Conservation (phyloP, 2,888 invertebrate species). For the Lasioglossum leucozonium region DNA sequence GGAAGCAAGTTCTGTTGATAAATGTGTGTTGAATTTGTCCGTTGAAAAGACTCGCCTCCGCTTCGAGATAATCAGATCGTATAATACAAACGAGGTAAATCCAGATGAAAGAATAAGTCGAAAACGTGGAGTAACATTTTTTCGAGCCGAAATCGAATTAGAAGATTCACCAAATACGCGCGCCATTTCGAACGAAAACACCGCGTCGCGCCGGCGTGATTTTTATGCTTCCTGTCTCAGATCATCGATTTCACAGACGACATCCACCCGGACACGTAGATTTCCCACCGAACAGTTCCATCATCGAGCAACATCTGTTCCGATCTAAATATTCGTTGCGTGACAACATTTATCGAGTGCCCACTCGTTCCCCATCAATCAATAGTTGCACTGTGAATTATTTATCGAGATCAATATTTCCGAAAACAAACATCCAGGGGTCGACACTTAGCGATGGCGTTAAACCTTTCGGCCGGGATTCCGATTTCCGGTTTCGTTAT, state of each 20-base stretch:
- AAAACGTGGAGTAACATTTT: too few relatives aligned
- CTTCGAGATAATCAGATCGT: not conserved
- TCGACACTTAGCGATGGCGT: not conserved
- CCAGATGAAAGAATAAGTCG: too few relatives aligned
- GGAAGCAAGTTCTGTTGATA: not conserved
- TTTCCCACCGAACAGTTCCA: not conserved
- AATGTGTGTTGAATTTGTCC: not conserved
- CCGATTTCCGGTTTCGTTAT: slow-evolving; percentile 55
- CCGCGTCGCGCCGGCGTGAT: not conserved
- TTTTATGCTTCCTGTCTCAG: not conserved
- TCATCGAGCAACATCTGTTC: slow-evolving; percentile 6
- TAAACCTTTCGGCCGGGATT: not conserved
- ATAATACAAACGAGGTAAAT: too few relatives aligned
- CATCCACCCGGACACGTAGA: not conserved
- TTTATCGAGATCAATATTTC: not conserved
- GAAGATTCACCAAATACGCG: too few relatives aligned
- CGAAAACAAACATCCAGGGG: not conserved
- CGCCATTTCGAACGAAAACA: not conserved
- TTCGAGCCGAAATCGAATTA: too few relatives aligned
- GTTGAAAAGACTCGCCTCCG: not conserved
- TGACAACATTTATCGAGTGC: slow-evolving; percentile 2
- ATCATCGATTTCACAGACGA: not conserved
- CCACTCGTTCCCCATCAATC: not conserved
- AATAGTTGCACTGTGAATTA: not conserved
- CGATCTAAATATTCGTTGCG: slow-evolving; percentile 20